phyloP scores from a whole-genome alignment of 2,888 invertebrate species.

The Teleiodes luculella region DNA sequence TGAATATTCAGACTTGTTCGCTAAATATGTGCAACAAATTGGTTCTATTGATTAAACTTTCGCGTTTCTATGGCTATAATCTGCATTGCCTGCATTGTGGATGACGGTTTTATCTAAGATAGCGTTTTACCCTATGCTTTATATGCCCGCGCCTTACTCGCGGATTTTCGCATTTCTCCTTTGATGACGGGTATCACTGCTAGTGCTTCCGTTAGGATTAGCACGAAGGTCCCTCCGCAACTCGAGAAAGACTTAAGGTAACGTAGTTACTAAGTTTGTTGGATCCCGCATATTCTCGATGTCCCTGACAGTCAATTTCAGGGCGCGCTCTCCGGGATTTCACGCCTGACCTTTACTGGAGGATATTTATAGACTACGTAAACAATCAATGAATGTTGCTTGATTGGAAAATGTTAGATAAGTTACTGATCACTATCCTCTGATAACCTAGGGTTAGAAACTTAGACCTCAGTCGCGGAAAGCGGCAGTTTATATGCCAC shows the following conservation, averaged over 20 bases:
- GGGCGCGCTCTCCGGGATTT: slow-evolving; percentile 54
- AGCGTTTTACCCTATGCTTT: slow-evolving; percentile 24
- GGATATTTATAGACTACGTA: slow-evolving; percentile 62
- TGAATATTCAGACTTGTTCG: slow-evolving; percentile 44
- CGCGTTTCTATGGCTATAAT: slow-evolving; percentile 65
- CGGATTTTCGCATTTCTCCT: slow-evolving; percentile 28
- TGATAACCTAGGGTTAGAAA: too few relatives aligned
- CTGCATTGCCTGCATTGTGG: slow-evolving; percentile 27
- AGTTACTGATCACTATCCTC: slow-evolving; percentile 13
- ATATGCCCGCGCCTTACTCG: slow-evolving; percentile 33
- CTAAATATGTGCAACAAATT: slow-evolving; percentile 45
- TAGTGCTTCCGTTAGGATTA: slow-evolving; percentile 68
- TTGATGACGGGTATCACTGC: slow-evolving; percentile 75
- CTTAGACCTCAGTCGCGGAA: too few relatives aligned
- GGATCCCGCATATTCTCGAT: neutral
- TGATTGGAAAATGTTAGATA: slow-evolving; percentile 33
- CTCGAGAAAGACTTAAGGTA: slow-evolving; percentile 48
- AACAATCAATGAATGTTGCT: slow-evolving; percentile 54
- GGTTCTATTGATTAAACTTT: slow-evolving; percentile 64
- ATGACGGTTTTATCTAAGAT: slow-evolving; percentile 32
- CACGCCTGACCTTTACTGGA: slow-evolving; percentile 68
- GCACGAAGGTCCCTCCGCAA: slow-evolving; percentile 51
- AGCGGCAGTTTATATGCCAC: neutral
- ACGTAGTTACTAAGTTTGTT: neutral
- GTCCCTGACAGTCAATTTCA: slow-evolving; percentile 29